A percentile compares a stretch with the other conserved stretches of the same genome.
Evolutionary conservation across 2,113 vertebrate species (phyloP).

Genomic region (Quiscalus mexicanus): DNA sequence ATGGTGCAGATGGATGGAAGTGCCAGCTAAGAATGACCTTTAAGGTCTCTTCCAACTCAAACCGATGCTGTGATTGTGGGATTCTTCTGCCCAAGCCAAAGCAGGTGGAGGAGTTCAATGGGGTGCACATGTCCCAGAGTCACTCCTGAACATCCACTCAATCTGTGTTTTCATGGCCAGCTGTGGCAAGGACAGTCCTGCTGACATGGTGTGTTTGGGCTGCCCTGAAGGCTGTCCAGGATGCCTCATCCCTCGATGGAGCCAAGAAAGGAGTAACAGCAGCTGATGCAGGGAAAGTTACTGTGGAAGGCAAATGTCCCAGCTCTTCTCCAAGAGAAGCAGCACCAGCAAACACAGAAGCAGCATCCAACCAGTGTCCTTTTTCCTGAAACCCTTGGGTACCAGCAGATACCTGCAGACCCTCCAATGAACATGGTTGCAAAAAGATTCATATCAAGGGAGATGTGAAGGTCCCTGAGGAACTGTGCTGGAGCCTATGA

Average conservation of each 20-base stretch:
- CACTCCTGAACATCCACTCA: not conserved
- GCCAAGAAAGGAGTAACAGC: not conserved
- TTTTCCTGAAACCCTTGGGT: not conserved
- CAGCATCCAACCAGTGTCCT: not conserved
- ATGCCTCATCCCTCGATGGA: not conserved
- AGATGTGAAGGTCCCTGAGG: not conserved
- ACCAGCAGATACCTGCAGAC: not conserved
- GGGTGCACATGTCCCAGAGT: accelerated
- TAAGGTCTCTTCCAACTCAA: not conserved
- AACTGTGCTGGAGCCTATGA: not conserved
- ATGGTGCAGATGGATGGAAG: not conserved
- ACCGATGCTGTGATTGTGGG: not conserved
- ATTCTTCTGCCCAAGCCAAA: not conserved
- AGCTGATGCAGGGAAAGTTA: not conserved
- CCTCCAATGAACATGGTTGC: not conserved
- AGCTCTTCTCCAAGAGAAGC: not conserved
- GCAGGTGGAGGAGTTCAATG: not conserved
- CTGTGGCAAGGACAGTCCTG: not conserved
- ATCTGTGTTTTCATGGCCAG: not conserved
- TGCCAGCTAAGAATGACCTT: not conserved
- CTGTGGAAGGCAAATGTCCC: not conserved
- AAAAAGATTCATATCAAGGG: not conserved
- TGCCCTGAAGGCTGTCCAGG: not conserved
- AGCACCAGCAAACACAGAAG: not conserved
- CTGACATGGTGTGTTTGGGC: not conserved